phyloP scores from a whole-genome alignment of 2,888 invertebrate species.

The Yponomeuta cagnagella region DNA sequence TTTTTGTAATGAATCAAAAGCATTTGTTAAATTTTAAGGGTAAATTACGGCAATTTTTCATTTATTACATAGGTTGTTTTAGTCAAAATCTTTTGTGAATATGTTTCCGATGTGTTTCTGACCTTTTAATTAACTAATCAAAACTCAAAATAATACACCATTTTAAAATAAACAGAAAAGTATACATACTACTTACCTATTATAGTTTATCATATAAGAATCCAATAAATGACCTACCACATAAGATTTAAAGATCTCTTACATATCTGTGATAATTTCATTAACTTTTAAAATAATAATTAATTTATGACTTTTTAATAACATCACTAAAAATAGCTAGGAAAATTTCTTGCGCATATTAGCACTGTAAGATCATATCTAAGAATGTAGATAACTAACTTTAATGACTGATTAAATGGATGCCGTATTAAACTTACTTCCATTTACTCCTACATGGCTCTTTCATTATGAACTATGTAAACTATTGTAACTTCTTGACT shows the following conservation, averaged over 20 bases:
- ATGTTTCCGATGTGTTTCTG: too few species aligned
- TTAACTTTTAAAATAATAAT: conserved; percentile 58
- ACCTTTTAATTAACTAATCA: neutral
- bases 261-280: conserved; percentile 73
- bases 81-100: too few species aligned
- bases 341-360: conserved; percentile 14
- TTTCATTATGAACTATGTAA: conserved; percentile 10
- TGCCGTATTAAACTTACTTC: conserved; percentile 42
- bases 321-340: conserved; percentile 25
- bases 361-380: conserved; percentile 8
- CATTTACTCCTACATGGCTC: conserved; percentile 12
- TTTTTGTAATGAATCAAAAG: neutral
- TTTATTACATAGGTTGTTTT: neutral
- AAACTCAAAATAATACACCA: neutral
- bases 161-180: neutral
- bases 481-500: too few species aligned
- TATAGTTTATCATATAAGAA: conserved; percentile 8
- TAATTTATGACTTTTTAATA: conserved; percentile 64
- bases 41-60: neutral
- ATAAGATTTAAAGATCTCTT: conserved; percentile 72
- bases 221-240: conserved; percentile 48
- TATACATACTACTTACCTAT: neutral
- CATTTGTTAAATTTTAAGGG: neutral
- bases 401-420: conserved; percentile 51
- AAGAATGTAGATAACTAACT: conserved; percentile 8